Base-by-base conservation (phyloP, 2,113 vertebrate genomes). In the Tretioscincus oriximinensis region DNA sequence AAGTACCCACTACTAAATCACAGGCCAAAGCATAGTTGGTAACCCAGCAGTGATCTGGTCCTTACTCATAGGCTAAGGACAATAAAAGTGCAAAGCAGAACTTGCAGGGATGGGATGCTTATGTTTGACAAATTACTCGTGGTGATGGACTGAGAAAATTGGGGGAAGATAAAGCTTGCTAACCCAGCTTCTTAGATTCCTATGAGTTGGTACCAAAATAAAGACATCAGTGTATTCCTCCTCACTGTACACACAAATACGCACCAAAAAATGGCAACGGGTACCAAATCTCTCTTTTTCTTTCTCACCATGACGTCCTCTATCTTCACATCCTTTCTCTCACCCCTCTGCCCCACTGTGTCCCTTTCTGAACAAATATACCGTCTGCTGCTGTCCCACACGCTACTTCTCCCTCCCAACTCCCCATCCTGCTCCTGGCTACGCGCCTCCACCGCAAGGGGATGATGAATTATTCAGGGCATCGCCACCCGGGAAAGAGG, bases 381-480 rank as follows among this genome's bases (percentile, higher is more conserved):
- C 41, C 20, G 63, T 41, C 35, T 41, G 35, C 35, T 41, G 35
- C 51, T 35, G 31, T 35, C 61, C 71, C 71, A 26, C 49, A 35
- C 9, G 3, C 68, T 47, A 29, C 28, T 76, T 35, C 70, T 26
- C 28, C n/a, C 9, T 7, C 76, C 1, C 0, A 7, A 35, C 29
- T 18, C 10, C 29, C 24, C 24, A 64, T 64, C 60, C 67, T 76
- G 73, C 68, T 80, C 78, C 66, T 71, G 65, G 73, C 72, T 66
- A 26, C 66, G 31, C 24, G 60, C 78, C 66, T 75, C 68, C 83
- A 77, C 78, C 71, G 51, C 29, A 64, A 84, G 82, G 82, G 72
- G 73, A 75, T 79, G 73, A 85, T 85, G 83, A 85, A 85, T 85
- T 72, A 85, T 85, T 85, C 83, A 85, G 83, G 83, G 73, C 78